Conservation (phyloP, 2,888 invertebrate genomes). For the Phrixothrix hirtus region DNA sequence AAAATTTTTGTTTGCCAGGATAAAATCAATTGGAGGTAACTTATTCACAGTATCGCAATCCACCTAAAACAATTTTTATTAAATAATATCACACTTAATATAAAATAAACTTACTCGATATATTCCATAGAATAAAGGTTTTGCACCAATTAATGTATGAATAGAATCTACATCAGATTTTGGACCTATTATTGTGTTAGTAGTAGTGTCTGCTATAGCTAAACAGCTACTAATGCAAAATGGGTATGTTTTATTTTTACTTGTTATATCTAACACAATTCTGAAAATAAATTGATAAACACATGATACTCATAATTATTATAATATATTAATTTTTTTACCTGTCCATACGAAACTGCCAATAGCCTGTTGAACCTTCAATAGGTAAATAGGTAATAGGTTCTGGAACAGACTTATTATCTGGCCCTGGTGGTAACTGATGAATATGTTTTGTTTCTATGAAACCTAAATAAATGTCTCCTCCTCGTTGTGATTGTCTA, state of each 20-base stretch:
- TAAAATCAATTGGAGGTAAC: slow-evolving; percentile 64
- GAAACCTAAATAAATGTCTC: slow-evolving; percentile 65
- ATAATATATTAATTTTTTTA: slow-evolving; percentile 45
- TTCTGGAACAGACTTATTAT: slow-evolving; percentile 49
- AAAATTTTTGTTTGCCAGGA: slow-evolving; percentile 63
- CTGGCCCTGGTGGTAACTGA: slow-evolving; percentile 23
- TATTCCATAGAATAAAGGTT: slow-evolving; percentile 40
- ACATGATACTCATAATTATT: not conserved
- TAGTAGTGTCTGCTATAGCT: slow-evolving; percentile 55
- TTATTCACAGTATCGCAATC: slow-evolving; percentile 63
- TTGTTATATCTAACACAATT: slow-evolving; percentile 27
- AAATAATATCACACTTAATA: not conserved
- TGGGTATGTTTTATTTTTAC: slow-evolving; percentile 35
- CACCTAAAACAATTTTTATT: slow-evolving; percentile 53
- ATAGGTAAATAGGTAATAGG: slow-evolving; percentile 66
- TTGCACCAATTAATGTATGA: slow-evolving; percentile 52
- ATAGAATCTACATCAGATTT: slow-evolving; percentile 49
- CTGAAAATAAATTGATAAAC: slow-evolving; percentile 27
- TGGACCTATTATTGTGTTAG: slow-evolving; percentile 55
- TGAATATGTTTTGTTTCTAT: slow-evolving; percentile 64
- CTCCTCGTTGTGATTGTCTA: slow-evolving; percentile 59
- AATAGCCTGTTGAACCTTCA: slow-evolving; percentile 61
- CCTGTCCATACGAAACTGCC: slow-evolving; percentile 73
- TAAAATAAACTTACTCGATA: slow-evolving; percentile 41
- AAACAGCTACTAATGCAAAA: slow-evolving; percentile 52